Conservation (phyloP, 2,113 vertebrate species). For the Australoheros scitulus region DNA sequence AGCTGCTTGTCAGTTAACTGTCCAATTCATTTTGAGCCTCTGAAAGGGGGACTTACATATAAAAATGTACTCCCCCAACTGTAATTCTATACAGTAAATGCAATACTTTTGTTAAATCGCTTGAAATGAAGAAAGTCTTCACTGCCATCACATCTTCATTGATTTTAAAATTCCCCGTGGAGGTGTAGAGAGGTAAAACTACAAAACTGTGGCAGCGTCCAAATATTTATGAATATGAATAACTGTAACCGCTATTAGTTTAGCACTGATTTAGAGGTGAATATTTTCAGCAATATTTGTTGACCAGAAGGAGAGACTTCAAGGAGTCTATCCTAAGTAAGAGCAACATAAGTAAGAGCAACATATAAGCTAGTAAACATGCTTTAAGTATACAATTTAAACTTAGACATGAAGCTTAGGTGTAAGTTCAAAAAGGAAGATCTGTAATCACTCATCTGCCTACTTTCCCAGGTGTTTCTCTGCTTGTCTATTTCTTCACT, state of each 20-base stretch:
- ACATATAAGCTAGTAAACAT: too few species aligned
- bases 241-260: neutral
- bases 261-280: neutral
- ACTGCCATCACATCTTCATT: too few species aligned
- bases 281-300: neutral
- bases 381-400: too few species aligned
- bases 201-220: neutral
- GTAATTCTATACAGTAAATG: neutral
- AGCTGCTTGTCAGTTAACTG: constrained; percentile 3
- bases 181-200: neutral
- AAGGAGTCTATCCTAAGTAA: too few species aligned
- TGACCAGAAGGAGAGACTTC: too few species aligned
- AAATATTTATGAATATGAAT: too few species aligned
- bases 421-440: too few species aligned
- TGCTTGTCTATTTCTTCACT: too few species aligned
- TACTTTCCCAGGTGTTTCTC: too few species aligned
- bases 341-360: too few species aligned
- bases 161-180: neutral
- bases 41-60: neutral
- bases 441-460: too few species aligned
- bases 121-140: neutral
- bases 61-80: neutral
- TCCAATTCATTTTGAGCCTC: neutral
- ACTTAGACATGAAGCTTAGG: too few species aligned
- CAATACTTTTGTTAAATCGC: neutral